Base-by-base conservation (phyloP, 30 jellyfish, hydroid and myxozoan genomes). In the Turritopsis rubra region DNA sequence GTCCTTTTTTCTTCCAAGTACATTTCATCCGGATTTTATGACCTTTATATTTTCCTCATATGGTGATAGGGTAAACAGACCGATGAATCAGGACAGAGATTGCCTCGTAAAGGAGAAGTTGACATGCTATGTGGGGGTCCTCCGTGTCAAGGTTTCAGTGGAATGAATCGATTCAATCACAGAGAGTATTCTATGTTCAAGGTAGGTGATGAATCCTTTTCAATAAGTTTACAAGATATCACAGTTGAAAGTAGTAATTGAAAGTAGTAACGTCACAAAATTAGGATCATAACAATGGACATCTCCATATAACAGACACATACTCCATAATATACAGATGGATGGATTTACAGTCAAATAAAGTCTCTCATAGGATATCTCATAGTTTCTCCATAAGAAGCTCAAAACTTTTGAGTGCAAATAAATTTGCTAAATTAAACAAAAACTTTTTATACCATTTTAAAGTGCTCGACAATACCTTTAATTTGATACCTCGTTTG, bases 61-160 rank as follows among this genome's bases (percentile, higher is more conserved):
- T 29, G n/a, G 52, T 1, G 29, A n/a, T 82, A 91, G 98, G 98
- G 98, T 20, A 84, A 84, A 66, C 88, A 82, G 28, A 86, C 71
- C 4, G 95, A 91, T 71, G 87, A 80, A 5, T 77, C 75, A 18
- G 98, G 98, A 20, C 98, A 91, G 65, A 80, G 89, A 25, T 89
- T 91, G 16, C 98, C 98, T 13, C 94, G 85, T 21, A 87, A 82
- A 65, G 98, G 98, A 1, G 98, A 91, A 73, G 98, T 91, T 18
- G 96, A 91, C 25, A 21, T 91, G 81, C 83, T 91, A 24, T 91
- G 98, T 76, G 98, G 98, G 68, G 98, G 98, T 0, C 98, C 98
- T 26, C 98, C 98, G 0, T 91, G 98, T 77, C 98, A 91, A 79
- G 98, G 98, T 0, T 91, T 91, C 87, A 91, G 98, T 91, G 98